Conservation (phyloP, 2,113 vertebrate genomes). For the Eolophus roseicapilla region DNA sequence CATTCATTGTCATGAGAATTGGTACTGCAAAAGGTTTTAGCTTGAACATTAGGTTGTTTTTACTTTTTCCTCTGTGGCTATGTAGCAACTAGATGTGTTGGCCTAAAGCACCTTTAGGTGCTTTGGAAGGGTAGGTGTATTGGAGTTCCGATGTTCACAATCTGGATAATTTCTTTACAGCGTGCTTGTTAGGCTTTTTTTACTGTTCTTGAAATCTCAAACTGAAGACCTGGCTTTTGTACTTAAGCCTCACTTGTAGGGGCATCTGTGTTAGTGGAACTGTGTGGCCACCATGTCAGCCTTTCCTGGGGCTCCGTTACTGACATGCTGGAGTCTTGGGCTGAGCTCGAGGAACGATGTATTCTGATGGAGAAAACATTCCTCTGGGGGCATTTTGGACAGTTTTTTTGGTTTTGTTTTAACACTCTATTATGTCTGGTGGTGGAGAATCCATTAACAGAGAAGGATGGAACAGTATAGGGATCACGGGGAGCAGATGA, state of each 20-base stretch:
- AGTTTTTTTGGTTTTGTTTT: neutral
- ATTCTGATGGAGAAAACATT: neutral
- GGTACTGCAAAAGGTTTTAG: neutral
- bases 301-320: neutral
- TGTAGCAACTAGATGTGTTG: neutral
- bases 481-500: neutral
- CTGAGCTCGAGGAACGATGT: neutral
- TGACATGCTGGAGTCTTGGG: neutral
- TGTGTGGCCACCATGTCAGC: neutral
- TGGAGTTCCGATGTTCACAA: neutral
- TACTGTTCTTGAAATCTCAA: neutral
- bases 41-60: neutral
- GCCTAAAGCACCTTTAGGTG: neutral
- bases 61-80: neutral
- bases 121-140: neutral
- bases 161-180: neutral
- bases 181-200: neutral
- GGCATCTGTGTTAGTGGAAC: neutral
- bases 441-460: neutral
- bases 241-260: neutral
- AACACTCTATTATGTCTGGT: neutral
- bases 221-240: neutral
- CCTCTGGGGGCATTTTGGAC: neutral
- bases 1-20: neutral
- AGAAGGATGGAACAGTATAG: neutral